Base-by-base conservation (phyloP, 2,888 invertebrate genomes). In the Opisthograptis luteolata region DNA sequence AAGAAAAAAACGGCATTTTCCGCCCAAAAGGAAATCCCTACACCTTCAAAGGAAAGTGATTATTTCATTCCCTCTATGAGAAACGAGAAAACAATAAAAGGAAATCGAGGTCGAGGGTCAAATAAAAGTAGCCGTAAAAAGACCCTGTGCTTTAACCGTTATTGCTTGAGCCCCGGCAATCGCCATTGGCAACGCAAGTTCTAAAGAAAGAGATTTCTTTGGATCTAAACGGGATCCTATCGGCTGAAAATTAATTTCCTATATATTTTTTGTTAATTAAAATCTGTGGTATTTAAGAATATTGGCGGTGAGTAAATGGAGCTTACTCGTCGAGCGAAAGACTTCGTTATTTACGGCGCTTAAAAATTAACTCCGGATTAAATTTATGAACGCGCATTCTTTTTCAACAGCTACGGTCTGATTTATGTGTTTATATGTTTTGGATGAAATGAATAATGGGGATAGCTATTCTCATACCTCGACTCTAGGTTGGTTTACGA, bases 1-100 rank as follows among this genome's bases (percentile, higher is more conserved):
- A 44, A 37, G 40, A 44, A 51, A 44, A 46, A 45, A 51, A 36
- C 8, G 19, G 31, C 30, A 25, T 7, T 28, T 37, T 10, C 17
- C 2, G 14, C 24, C 9, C 37, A 24, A 49, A 47, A 34, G 35
- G 9, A 50, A 55, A 55, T 49, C 54, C 44, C 12, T 35, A 45
- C 40, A 22, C 46, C 41, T 47, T 37, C 13, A 43, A 52, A 51
- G 45, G 28, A 46, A 25, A 36, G 42, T 52, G 59, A 62, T 62
- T 59, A 62, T 57, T 59, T 48, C 52, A 52, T 55, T 44, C 39
- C 39, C 27, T 55, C 56, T 49, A 44, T 48, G 54, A 56, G 53
- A 54, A 58, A 59, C 57, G 55, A 52, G 46, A 52, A 59, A 57
- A 57, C 59, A 59, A 55, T 62, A 59, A 62, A 58, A 53, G 50